Evolutionary conservation across 2,888 invertebrate species (phyloP).

Genomic region (Thumatha senex): DNA sequence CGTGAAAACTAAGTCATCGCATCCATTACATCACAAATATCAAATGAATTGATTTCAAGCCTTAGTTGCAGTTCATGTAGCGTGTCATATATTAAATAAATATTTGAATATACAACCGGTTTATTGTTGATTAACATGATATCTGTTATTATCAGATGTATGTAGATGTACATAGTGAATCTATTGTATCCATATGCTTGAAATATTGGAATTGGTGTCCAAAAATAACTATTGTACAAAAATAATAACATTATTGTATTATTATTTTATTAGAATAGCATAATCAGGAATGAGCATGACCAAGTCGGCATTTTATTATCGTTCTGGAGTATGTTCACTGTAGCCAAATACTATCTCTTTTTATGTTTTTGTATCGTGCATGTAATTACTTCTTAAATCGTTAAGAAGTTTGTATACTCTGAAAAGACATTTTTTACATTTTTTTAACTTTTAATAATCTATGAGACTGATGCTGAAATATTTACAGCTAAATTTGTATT

Average conservation of each 20-base stretch:
- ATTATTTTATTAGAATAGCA: constrained; percentile 18
- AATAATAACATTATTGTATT: constrained; percentile 4
- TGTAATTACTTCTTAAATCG: background rate
- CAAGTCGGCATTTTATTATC: constrained; percentile 30
- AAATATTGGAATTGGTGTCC: background rate
- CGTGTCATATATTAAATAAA: no score
- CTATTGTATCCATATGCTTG: background rate
- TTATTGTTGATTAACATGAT: no score
- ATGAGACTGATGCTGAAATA: background rate
- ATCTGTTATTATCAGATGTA: no score
- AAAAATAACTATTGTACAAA: background rate
- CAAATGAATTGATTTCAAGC: no score
- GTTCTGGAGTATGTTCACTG: constrained; percentile 37
- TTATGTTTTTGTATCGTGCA: background rate
- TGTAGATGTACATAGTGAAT: no score
- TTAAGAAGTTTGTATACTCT: background rate
- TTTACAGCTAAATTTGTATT: background rate
- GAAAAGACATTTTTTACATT: background rate
- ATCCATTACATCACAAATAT: no score
- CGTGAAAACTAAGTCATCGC: no score
- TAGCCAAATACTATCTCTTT: constrained; percentile 4
- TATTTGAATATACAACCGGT: no score
- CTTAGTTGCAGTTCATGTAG: no score
- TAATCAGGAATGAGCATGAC: constrained; percentile 61
- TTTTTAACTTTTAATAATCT: background rate